Evolutionary conservation across 2,888 invertebrate species (phyloP).

Genomic region (Ametastegia equiseti): DNA sequence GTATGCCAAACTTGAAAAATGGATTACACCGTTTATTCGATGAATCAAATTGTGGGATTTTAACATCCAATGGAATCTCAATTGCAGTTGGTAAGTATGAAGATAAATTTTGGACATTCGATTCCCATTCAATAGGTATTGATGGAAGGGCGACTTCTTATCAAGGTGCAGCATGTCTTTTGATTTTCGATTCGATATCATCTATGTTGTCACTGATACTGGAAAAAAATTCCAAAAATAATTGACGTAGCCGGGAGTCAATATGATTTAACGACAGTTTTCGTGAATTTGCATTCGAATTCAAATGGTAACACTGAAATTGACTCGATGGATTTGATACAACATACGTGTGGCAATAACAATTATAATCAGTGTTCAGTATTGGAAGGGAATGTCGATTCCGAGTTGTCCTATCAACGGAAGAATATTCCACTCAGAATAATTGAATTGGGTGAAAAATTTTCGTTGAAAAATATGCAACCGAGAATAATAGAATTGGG

Average conservation of each 20-base stretch:
- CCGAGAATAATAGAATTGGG: no score
- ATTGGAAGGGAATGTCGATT: no score
- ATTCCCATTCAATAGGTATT: neutral
- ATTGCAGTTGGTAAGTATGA: neutral
- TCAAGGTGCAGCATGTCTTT: neutral
- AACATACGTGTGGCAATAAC: no score
- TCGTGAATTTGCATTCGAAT: neutral
- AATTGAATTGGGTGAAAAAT: no score
- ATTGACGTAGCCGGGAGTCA: neutral
- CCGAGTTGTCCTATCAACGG: no score
- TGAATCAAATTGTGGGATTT: neutral
- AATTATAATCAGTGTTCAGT: no score
- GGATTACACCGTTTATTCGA: neutral
- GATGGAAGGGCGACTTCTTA: neutral
- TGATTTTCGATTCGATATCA: neutral
- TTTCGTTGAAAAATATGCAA: no score
- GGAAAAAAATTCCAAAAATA: neutral
- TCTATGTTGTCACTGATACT: neutral
- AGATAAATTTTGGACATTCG: slow-evolving; percentile 1
- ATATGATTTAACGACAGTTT: neutral
- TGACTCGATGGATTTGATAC: no score
- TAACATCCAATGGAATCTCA: neutral
- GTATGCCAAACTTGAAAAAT: neutral
- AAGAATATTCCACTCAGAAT: no score
- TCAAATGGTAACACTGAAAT: no score